A percentile compares a stretch with the other conserved stretches of the same genome.
These are phyloP conservation scores for Selene dorsalis DNA, from an alignment of 2,797 vertebrate genomes.

Conservation along the genomic window DNA sequence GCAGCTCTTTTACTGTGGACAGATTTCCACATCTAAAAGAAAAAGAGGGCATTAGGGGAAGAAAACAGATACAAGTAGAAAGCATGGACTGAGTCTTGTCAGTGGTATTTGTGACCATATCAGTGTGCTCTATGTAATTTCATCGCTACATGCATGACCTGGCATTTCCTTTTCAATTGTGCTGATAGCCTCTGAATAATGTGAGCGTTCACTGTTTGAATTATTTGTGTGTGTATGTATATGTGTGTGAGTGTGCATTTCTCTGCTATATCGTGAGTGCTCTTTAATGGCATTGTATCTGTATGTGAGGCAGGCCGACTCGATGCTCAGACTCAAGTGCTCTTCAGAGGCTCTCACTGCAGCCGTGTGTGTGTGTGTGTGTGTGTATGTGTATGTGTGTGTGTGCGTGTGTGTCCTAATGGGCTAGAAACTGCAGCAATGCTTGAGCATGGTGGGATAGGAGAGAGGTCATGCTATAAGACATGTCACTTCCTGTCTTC, in stretches of 20 bases:
- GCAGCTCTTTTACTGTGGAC: not conserved
- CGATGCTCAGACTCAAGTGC: conserved; percentile 41
- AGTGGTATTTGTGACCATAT: conserved; percentile 32
- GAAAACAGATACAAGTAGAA: conserved; percentile 14
- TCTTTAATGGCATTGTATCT: conserved; percentile 66
- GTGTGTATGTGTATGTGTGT: too few species aligned
- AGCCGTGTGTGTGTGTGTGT: conserved; percentile 23
- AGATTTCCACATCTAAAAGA: conserved; percentile 1
- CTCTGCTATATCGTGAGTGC: conserved; percentile 30
- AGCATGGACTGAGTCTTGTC: conserved; percentile 5
- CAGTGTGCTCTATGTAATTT: conserved; percentile 44
- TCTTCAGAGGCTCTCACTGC: conserved; percentile 46
- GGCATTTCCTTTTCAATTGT: conserved; percentile 40
- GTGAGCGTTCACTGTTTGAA: conserved; percentile 40
- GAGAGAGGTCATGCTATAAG: conserved; percentile 73
- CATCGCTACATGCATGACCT: conserved; percentile 60
- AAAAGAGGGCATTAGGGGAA: not conserved
- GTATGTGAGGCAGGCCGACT: conserved; percentile 49
- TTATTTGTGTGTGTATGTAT: conserved; percentile 45
- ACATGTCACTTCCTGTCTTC: conserved; percentile 73
- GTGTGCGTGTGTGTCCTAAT: conserved; percentile 54
- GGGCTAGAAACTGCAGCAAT: conserved; percentile 61
- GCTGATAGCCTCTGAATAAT: conserved; percentile 41
- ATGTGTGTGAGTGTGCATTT: not conserved
- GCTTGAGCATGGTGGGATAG: conserved; percentile 63